These are phyloP conservation scores for Polypterus bichir DNA, from an alignment of 2,113 vertebrate species.

Conservation along the genomic window DNA sequence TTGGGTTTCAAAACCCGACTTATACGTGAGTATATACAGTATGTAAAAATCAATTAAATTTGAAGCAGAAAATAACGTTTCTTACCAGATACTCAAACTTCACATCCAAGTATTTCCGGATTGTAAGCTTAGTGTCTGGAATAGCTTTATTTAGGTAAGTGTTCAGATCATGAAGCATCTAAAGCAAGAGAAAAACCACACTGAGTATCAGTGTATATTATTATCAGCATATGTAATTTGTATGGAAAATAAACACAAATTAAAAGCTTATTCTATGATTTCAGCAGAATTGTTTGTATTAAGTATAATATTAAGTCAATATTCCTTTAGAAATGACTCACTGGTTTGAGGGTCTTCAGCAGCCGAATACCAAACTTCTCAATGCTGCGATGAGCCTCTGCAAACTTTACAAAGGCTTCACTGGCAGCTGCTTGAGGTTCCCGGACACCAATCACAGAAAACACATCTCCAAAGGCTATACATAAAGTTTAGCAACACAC, in stretches of 20 bases:
- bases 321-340: constrained; percentile 34
- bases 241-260: too few species aligned
- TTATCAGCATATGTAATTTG: too few species aligned
- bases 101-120: constrained; percentile 94
- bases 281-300: too few species aligned
- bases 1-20: too few species aligned
- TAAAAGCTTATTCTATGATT: too few species aligned
- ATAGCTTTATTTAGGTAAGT: constrained; percentile 93
- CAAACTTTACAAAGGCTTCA: constrained; percentile 96
- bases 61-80: background rate
- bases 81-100: constrained; percentile 96
- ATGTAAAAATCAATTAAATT: too few species aligned
- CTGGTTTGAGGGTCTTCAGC: constrained; percentile 92
- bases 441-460: constrained; percentile 90
- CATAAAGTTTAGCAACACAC: background rate
- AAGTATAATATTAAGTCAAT: too few species aligned
- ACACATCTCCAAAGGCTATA: constrained; percentile 87
- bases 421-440: constrained; percentile 89
- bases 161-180: constrained; percentile 97
- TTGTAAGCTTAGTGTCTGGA: constrained; percentile 92
- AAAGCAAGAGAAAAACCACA: constrained; percentile 17
- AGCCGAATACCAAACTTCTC: constrained; percentile 94
- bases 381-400: constrained; percentile 89
- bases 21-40: too few species aligned
- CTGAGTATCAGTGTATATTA: background rate